A percentile compares a stretch with the other conserved stretches of the same genome.
Conservation (phyloP, 2,797 vertebrate species). For the Rhinoraja longicauda region DNA sequence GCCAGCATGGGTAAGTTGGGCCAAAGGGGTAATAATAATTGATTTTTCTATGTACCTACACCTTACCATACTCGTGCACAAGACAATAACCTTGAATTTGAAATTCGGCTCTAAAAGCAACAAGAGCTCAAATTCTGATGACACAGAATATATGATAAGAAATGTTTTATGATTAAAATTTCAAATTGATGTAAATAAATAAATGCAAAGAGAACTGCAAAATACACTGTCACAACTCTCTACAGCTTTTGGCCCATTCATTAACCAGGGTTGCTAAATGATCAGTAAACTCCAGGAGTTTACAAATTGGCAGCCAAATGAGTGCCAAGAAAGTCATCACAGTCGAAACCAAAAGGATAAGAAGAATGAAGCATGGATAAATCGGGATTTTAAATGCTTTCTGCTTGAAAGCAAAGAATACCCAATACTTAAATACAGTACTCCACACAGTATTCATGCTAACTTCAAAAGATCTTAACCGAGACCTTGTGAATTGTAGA, state of each 20-base stretch:
- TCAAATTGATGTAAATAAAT: background rate
- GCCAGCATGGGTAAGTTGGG: no score
- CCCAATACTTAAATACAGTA: background rate
- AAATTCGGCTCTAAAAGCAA: background rate
- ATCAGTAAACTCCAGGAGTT: background rate
- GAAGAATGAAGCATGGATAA: background rate
- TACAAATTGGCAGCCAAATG: background rate
- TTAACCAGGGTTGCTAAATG: background rate
- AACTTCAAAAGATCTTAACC: conserved; percentile 4
- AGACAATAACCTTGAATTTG: no score
- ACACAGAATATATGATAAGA: background rate
- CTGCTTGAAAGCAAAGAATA: background rate
- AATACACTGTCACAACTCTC: background rate
- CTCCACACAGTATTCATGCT: no score
- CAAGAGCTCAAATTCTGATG: background rate
- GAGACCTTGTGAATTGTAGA: no score
- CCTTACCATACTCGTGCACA: no score
- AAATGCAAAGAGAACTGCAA: background rate
- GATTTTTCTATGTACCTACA: no score
- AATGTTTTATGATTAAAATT: background rate
- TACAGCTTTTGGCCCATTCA: background rate
- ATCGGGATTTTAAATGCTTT: no score
- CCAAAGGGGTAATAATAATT: no score
- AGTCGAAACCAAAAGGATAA: background rate
- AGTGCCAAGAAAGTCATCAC: background rate